These are phyloP conservation scores for Drosophila orosa DNA, from an alignment of 1,140 invertebrate genomes.

Conservation along the genomic window DNA sequence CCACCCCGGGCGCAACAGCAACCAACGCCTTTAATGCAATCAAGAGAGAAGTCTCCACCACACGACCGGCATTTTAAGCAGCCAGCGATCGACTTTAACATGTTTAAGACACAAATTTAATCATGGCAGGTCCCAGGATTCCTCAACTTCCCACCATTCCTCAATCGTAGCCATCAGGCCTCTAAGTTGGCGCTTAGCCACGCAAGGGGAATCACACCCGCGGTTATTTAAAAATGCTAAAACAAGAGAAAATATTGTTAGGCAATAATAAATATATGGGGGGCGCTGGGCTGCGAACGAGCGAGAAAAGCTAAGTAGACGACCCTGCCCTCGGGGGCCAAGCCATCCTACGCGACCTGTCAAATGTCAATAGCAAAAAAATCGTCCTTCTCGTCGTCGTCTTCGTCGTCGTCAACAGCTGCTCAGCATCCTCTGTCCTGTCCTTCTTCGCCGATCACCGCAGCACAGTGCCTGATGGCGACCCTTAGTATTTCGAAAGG, in stretches of 20 bases:
- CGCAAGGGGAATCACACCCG: conserved; percentile 65
- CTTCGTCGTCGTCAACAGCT: conserved; percentile 56
- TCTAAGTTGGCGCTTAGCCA: conserved; percentile 37
- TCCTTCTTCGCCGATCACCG: conserved; percentile 48
- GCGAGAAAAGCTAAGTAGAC: conserved; percentile 28
- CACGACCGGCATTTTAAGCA: conserved; percentile 74
- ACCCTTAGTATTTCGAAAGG: background rate
- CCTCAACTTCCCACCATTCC: background rate
- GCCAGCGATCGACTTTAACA: conserved; percentile 58
- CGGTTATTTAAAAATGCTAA: conserved; percentile 79
- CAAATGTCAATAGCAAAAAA: conserved; percentile 81
- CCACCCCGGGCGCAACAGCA: conserved; percentile 19
- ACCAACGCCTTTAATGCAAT: conserved; percentile 62
- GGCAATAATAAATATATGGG: conserved; percentile 54
- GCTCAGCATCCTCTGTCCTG: conserved; percentile 43
- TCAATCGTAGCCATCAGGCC: conserved; percentile 21
- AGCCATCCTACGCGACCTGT: conserved; percentile 64
- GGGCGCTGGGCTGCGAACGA: conserved; percentile 10
- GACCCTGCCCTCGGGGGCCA: conserved; percentile 49
- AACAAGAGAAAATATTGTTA: conserved; percentile 71
- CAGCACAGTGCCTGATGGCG: conserved; percentile 51
- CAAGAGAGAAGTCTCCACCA: conserved; percentile 37
- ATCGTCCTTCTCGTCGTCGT: conserved; percentile 32
- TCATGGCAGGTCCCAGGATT: conserved; percentile 40
- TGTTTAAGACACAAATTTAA: conserved; percentile 78